These are phyloP conservation scores for Apis mellifera DNA, from an alignment of 1,140 invertebrate species.

Conservation along the genomic window Amel_HAv3.1 CM009932.2:9994001-9994500, in stretches of 20 bases:
- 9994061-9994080: constrained; percentile 38
- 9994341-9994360: background rate
- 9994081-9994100: background rate
- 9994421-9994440: constrained; percentile 24
- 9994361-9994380: constrained; percentile 18
- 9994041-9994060: background rate
- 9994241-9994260: constrained; percentile 60
- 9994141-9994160: background rate
- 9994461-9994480: background rate
- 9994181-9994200: constrained; percentile 20
- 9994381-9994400: background rate
- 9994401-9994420: constrained; percentile 16
- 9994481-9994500: constrained; percentile 33
- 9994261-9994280: constrained; percentile 65
- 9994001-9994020: background rate
- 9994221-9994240: constrained; percentile 60
- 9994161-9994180: constrained; percentile 11
- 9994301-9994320: constrained; percentile 58
- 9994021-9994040: background rate
- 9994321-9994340: constrained; percentile 62
- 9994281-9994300: constrained; percentile 52
- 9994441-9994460: constrained; percentile 21
- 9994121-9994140: background rate
- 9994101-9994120: background rate
- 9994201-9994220: constrained; percentile 42